These are phyloP conservation scores for Astreopora myriophthalma DNA, from an alignment of 64 coral and sea anemone species.

Conservation along the genomic window DNA sequence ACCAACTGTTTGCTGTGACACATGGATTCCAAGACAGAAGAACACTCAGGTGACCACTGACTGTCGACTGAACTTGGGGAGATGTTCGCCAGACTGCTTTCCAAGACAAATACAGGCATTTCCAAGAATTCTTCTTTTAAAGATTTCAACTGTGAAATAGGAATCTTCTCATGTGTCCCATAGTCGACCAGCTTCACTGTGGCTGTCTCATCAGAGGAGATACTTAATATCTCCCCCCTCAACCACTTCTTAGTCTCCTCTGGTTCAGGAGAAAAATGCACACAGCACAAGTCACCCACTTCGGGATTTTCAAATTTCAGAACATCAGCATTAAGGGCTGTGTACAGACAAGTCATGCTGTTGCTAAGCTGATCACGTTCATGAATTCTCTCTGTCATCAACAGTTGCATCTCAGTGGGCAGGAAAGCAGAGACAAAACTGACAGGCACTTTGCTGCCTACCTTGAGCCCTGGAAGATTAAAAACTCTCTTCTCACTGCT, in stretches of 20 bases:
- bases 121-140: conserved; percentile 64
- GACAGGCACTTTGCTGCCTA: conserved; percentile 1
- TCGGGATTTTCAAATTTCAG: conserved; percentile 14
- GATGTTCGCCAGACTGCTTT: conserved; percentile 65
- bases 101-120: conserved; percentile 71
- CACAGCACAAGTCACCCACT: neutral
- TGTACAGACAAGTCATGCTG: neutral
- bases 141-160: conserved; percentile 68
- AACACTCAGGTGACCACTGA: conserved; percentile 77
- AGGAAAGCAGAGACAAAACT: conserved; percentile 7
- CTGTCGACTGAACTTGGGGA: conserved; percentile 20
- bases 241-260: conserved; percentile 54
- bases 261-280: conserved; percentile 37
- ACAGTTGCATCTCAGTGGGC: conserved; percentile 13
- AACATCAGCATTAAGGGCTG: neutral
- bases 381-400: conserved; percentile 21
- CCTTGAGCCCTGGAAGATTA: neutral
- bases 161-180: conserved; percentile 76
- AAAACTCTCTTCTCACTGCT: neutral
- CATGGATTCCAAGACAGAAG: conserved; percentile 62
- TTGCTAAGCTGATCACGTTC: neutral
- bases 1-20: conserved; percentile 77
- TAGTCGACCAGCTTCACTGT: conserved; percentile 88
- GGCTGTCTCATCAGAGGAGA: conserved; percentile 7
- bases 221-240: conserved; percentile 43